phyloP scores from a whole-genome alignment of 2,888 invertebrate species.

The Gymnosoma rotundatum region DNA sequence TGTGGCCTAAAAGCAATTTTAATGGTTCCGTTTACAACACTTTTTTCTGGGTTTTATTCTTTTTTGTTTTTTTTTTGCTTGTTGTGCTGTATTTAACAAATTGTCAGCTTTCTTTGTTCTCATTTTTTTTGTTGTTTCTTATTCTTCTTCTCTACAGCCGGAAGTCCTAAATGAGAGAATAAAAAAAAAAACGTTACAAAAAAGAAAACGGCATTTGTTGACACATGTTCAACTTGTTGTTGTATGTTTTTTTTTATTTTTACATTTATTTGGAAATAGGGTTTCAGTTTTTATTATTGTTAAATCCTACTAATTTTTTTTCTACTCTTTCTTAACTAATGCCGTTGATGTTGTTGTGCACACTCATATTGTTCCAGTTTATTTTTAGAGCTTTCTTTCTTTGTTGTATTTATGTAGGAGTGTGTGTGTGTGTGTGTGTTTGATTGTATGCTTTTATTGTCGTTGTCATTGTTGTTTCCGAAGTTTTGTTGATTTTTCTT shows the following conservation, averaged over 20 bases:
- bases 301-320: conserved; percentile 65
- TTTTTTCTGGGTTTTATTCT: conserved; percentile 39
- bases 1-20: conserved; percentile 72
- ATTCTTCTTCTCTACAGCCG: conserved; percentile 43
- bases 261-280: conserved; percentile 33
- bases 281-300: conserved; percentile 58
- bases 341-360: background rate
- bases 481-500: conserved; percentile 80
- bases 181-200: conserved; percentile 4
- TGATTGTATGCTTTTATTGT: conserved; percentile 33
- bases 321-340: conserved; percentile 10
- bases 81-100: conserved; percentile 31
- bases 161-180: conserved; percentile 62
- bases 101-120: conserved; percentile 62
- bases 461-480: conserved; percentile 61
- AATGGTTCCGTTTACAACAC: conserved; percentile 74
- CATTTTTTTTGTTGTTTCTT: conserved; percentile 50
- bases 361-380: conserved; percentile 66
- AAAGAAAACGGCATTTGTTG: conserved; percentile 71
- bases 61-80: too few relatives aligned
- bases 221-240: conserved; percentile 60
- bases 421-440: conserved; percentile 13
- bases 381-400: conserved; percentile 44
- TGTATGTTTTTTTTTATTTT: background rate
- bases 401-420: background rate